These are phyloP conservation scores for Phyllopteryx taeniolatus DNA, from an alignment of 2,113 vertebrate species.

Conservation along the genomic window DNA sequence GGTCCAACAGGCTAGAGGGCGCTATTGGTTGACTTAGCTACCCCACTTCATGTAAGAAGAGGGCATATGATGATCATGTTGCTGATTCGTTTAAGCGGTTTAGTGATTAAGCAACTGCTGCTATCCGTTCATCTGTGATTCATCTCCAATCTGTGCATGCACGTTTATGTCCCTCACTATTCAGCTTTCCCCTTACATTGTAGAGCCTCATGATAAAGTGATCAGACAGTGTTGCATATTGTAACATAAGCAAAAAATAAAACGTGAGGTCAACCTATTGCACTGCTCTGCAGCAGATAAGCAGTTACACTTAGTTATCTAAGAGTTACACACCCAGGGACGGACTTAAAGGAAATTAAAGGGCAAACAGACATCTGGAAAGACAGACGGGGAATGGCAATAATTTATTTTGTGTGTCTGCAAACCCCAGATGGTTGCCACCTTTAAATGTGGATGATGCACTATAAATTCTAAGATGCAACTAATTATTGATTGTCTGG, in stretches of 20 bases:
- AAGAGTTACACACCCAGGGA: conserved; percentile 27
- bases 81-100: conserved; percentile 37
- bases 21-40: neutral
- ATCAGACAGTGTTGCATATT: neutral
- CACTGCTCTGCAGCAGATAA: neutral
- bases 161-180: neutral
- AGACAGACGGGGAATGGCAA: conserved; percentile 54
- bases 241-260: neutral
- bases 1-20: neutral
- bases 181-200: conserved; percentile 4
- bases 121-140: conserved; percentile 32
- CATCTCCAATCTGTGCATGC: conserved; percentile 14
- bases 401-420: conserved; percentile 55
- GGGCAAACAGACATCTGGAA: conserved; percentile 54
- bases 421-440: conserved; percentile 50
- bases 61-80: conserved; percentile 28
- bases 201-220: neutral
- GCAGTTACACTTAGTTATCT: conserved; percentile 21
- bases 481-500: conserved; percentile 53
- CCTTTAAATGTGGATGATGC: conserved; percentile 48
- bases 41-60: neutral
- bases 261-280: neutral
- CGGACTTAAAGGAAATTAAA: conserved; percentile 43
- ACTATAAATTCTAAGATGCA: conserved; percentile 47
- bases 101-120: conserved; percentile 27